Evolutionary conservation across 2,113 vertebrate genomes (phyloP).

Genomic region (Pelobates fuscus): DNA sequence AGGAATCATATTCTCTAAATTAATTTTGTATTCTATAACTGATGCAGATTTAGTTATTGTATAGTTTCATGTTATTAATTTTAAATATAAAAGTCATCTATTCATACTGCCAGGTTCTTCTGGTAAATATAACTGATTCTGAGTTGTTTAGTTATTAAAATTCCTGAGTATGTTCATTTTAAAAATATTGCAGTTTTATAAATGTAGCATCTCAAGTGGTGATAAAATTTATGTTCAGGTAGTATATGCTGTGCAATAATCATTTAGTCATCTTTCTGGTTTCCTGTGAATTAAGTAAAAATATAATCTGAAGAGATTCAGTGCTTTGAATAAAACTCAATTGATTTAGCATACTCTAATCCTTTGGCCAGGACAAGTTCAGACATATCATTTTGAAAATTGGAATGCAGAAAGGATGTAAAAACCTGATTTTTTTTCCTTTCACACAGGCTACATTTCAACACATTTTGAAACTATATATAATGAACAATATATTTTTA

Average conservation of each 20-base stretch:
- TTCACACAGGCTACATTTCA: neutral
- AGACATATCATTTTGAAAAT: conserved; percentile 31
- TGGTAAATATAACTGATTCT: neutral
- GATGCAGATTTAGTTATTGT: no score
- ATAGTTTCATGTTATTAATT: no score
- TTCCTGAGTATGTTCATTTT: conserved; percentile 1
- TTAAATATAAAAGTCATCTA: no score
- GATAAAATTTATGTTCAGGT: conserved; percentile 22
- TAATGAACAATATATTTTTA: neutral
- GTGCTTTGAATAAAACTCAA: conserved; percentile 18
- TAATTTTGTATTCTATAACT: no score
- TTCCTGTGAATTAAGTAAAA: conserved; percentile 19
- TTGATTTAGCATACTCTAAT: conserved; percentile 19
- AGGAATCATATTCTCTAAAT: no score
- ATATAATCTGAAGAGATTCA: conserved; percentile 27
- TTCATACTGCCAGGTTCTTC: no score
- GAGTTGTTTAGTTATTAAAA: neutral
- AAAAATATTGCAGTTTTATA: neutral
- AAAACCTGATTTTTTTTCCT: neutral
- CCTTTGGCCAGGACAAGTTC: conserved; percentile 28
- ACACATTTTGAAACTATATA: conserved; percentile 5
- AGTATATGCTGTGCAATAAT: conserved; percentile 2
- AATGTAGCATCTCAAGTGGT: conserved; percentile 11
- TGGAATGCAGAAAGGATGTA: conserved; percentile 7
- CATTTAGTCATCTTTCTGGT: conserved; percentile 15